These are phyloP conservation scores for Neosilurus mollespiculum DNA, from an alignment of 2,797 vertebrate genomes.

Conservation along the genomic window DNA sequence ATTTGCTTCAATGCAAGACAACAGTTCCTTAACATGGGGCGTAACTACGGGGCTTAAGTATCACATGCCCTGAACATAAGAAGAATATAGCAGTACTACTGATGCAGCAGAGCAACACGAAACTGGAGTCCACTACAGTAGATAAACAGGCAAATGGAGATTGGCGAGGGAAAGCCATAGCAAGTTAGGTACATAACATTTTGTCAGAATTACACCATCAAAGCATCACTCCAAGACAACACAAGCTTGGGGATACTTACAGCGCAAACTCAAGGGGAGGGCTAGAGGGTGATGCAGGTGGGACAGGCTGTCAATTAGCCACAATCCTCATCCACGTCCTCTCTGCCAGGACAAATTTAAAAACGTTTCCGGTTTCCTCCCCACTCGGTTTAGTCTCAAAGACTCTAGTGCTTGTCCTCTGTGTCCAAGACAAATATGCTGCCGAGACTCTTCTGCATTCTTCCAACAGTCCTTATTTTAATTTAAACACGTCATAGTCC, in stretches of 20 bases:
- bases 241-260: constrained; percentile 61
- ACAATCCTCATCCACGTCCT: constrained; percentile 31
- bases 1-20: constrained; percentile 36
- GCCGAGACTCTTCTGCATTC: constrained; percentile 1
- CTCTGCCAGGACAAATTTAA: constrained; percentile 32
- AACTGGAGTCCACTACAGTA: constrained; percentile 4
- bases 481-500: constrained; percentile 43
- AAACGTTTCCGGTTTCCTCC: constrained; percentile 18
- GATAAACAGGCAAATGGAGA: constrained; percentile 17
- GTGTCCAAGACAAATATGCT: constrained; percentile 18
- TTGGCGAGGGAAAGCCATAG: constrained; percentile 32
- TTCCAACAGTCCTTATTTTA: constrained; percentile 22
- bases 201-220: constrained; percentile 45
- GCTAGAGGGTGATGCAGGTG: constrained; percentile 38
- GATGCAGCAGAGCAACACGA: constrained; percentile 28
- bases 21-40: constrained; percentile 12
- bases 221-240: constrained; percentile 56
- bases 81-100: constrained; percentile 13
- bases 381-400: constrained; percentile 23
- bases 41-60: not conserved
- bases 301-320: constrained; percentile 40
- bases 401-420: constrained; percentile 14
- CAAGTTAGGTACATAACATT: constrained; percentile 47
- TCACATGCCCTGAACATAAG: constrained; percentile 16
- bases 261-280: constrained; percentile 50